These are phyloP conservation scores for Pheosia tremula DNA, from an alignment of 2,888 invertebrate genomes.

Conservation along the genomic window DNA sequence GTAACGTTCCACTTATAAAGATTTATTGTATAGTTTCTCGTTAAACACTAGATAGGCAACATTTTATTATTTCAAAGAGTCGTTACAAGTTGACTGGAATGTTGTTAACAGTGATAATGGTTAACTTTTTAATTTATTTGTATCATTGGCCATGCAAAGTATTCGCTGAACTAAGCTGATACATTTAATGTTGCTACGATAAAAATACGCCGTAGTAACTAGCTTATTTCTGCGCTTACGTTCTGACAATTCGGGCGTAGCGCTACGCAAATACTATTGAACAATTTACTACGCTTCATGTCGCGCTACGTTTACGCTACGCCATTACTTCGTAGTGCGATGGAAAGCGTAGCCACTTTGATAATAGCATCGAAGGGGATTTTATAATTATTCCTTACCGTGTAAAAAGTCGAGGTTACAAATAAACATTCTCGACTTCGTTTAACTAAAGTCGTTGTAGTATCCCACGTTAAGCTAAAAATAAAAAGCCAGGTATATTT, in stretches of 20 bases:
- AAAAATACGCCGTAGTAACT: not conserved
- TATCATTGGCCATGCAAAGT: not conserved
- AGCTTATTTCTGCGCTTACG: not conserved
- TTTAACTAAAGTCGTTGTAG: too few relatives aligned
- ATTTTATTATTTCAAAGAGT: not conserved
- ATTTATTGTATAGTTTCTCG: not conserved
- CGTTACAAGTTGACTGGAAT: not conserved
- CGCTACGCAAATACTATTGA: not conserved
- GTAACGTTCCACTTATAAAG: conserved; percentile 7
- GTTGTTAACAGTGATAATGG: not conserved
- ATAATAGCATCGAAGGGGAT: too few relatives aligned
- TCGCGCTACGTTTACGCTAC: too few relatives aligned
- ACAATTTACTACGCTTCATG: too few relatives aligned
- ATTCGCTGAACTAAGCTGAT: not conserved
- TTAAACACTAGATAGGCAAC: not conserved
- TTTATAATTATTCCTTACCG: too few relatives aligned
- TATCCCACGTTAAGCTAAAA: too few relatives aligned
- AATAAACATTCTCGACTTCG: too few relatives aligned
- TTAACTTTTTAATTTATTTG: conserved; percentile 1
- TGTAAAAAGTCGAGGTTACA: too few relatives aligned
- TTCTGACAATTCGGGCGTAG: not conserved
- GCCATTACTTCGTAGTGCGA: too few relatives aligned
- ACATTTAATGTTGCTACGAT: not conserved
- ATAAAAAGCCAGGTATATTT: not conserved
- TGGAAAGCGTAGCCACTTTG: too few relatives aligned